These are phyloP conservation scores for Conistra vaccinii DNA, from an alignment of 2,888 invertebrate species.

Conservation along the genomic window DNA sequence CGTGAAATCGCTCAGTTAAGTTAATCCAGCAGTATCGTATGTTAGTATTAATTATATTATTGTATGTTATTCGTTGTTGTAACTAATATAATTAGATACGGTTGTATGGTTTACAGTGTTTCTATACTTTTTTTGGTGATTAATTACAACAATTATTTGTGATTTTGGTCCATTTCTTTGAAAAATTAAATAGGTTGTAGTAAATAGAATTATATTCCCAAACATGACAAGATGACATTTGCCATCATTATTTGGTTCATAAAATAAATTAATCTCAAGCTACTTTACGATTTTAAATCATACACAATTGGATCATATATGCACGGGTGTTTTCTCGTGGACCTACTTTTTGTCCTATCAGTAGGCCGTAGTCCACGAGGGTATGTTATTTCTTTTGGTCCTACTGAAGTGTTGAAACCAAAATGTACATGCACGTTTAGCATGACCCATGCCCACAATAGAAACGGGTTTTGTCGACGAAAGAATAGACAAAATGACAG, in stretches of 20 bases:
- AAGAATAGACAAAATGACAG: no score
- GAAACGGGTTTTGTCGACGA: no score
- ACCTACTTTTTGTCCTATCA: background rate
- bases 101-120: slow-evolving; percentile 89
- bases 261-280: slow-evolving; percentile 52
- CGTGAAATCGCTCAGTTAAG: slow-evolving; percentile 74
- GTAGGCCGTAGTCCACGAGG: no score
- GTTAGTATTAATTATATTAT: slow-evolving; percentile 68
- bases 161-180: slow-evolving; percentile 74
- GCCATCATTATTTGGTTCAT: slow-evolving; percentile 44
- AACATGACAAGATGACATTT: slow-evolving; percentile 39
- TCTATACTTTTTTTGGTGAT: slow-evolving; percentile 82
- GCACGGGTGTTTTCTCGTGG: background rate
- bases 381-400: no score
- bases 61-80: slow-evolving; percentile 72
- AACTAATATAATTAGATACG: slow-evolving; percentile 84
- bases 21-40: slow-evolving; percentile 65
- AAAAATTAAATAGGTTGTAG: slow-evolving; percentile 70
- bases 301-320: background rate
- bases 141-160: slow-evolving; percentile 80
- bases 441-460: no score
- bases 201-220: slow-evolving; percentile 73
- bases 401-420: no score
- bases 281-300: slow-evolving; percentile 46
- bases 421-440: no score